A percentile compares a stretch with the other conserved stretches of the same genome.
Evolutionary conservation across 2,113 vertebrate genomes (phyloP).

Genomic region (Hippopotamus amphibius): DNA sequence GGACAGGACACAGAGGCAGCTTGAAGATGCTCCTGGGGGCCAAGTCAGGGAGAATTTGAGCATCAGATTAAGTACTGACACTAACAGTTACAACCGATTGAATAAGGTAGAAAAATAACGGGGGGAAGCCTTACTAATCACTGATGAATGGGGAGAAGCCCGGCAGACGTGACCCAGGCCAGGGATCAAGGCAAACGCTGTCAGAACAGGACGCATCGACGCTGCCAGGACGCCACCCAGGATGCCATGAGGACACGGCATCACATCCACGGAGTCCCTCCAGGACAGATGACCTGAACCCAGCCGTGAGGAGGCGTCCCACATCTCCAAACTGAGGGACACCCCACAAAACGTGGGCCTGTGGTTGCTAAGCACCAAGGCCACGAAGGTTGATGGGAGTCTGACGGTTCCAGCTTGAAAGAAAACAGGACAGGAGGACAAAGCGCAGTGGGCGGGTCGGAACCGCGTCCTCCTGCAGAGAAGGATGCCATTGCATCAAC

Average conservation of each 20-base stretch:
- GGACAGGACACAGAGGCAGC: background rate
- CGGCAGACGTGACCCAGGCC: background rate
- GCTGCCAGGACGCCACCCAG: background rate
- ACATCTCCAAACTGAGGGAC: accelerated
- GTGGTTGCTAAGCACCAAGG: background rate
- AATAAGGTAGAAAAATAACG: background rate
- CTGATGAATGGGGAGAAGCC: no score
- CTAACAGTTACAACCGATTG: background rate
- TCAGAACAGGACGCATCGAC: background rate
- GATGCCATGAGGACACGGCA: background rate
- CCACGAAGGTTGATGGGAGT: background rate
- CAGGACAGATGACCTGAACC: no score
- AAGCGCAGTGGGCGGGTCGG: background rate
- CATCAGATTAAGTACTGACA: background rate
- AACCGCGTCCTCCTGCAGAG: background rate
- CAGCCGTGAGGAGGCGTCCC: accelerated
- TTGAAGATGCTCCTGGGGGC: background rate
- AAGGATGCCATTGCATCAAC: background rate
- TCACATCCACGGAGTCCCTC: accelerated
- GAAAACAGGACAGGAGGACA: background rate
- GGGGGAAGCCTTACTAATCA: background rate
- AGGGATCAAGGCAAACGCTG: background rate
- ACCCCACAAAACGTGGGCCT: background rate
- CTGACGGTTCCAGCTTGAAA: background rate
- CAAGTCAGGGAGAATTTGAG: background rate